A percentile compares a stretch with the other conserved stretches of the same genome.
Evolutionary conservation across 2,113 vertebrate genomes (phyloP).

Genomic region (Callaeas wilsoni): DNA sequence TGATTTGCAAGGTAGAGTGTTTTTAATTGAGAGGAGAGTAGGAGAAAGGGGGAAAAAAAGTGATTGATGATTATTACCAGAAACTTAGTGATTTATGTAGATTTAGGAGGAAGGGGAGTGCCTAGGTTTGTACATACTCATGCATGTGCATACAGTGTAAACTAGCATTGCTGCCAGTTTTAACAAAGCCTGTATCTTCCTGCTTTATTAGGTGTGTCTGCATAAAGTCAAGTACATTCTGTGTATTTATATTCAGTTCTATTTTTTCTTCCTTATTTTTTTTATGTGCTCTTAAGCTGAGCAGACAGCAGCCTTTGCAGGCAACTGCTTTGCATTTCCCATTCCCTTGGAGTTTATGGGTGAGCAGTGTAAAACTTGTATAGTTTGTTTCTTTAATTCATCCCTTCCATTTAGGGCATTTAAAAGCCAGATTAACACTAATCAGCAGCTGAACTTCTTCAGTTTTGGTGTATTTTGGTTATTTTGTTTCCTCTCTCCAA

Average conservation of each 20-base stretch:
- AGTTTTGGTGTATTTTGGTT: background rate
- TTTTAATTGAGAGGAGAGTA: background rate
- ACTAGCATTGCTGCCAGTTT: background rate
- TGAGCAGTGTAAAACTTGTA: background rate
- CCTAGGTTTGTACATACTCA: accelerated
- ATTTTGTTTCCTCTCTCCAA: background rate
- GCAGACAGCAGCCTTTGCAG: background rate
- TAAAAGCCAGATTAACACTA: background rate
- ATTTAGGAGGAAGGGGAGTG: background rate
- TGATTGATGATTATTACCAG: background rate
- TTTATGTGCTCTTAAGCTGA: background rate
- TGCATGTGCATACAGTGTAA: accelerated
- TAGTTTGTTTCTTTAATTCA: background rate
- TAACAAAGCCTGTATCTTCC: background rate
- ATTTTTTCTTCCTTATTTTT: background rate
- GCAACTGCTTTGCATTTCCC: background rate
- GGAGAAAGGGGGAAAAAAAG: background rate
- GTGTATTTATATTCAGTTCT: background rate
- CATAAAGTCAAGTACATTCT: background rate
- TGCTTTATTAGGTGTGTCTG: background rate
- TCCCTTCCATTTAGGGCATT: background rate
- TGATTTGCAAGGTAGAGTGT: background rate
- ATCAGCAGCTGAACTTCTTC: background rate
- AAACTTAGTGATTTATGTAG: background rate
- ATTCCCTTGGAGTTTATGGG: background rate